A percentile compares a stretch with the other conserved stretches of the same genome.
Evolutionary conservation across 2,888 invertebrate species (phyloP).

Genomic region (Cybosia mesomella): DNA sequence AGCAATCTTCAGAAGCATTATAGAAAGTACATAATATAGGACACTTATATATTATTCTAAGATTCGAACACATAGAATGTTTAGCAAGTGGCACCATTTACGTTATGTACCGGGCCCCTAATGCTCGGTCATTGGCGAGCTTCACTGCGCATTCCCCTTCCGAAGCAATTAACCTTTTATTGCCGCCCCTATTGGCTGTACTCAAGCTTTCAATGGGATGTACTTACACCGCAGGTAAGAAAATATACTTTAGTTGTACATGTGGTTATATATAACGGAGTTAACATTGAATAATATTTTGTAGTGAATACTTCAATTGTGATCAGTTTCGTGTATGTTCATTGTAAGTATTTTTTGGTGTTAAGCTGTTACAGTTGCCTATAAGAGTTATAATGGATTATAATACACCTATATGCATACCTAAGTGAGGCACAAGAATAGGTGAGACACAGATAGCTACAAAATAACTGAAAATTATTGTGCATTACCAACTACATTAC

Average conservation of each 20-base stretch:
- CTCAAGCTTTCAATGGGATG: constrained; percentile 16
- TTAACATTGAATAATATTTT: background rate
- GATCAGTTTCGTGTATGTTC: background rate
- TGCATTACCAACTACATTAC: too few relatives aligned
- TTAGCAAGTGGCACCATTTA: constrained; percentile 49
- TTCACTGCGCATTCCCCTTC: constrained; percentile 79
- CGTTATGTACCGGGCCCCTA: constrained; percentile 74
- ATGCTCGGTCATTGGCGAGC: constrained; percentile 85
- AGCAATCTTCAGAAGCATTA: background rate
- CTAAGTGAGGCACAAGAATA: too few relatives aligned
- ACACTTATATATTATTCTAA: background rate
- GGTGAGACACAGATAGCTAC: too few relatives aligned
- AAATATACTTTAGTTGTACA: constrained; percentile 5
- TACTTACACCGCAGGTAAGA: constrained; percentile 19
- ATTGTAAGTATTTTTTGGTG: background rate
- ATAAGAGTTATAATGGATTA: too few relatives aligned
- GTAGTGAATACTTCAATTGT: background rate
- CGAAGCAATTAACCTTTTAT: constrained; percentile 79
- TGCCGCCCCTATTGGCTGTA: constrained; percentile 71
- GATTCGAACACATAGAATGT: constrained; percentile 32
- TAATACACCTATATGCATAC: too few relatives aligned
- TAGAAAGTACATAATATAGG: background rate
- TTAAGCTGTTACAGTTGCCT: background rate
- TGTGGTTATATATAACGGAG: background rate
- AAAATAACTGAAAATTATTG: too few relatives aligned